Evolutionary conservation across 2,113 vertebrate genomes (phyloP).

Genomic region (Lichenostomus cassidix): DNA sequence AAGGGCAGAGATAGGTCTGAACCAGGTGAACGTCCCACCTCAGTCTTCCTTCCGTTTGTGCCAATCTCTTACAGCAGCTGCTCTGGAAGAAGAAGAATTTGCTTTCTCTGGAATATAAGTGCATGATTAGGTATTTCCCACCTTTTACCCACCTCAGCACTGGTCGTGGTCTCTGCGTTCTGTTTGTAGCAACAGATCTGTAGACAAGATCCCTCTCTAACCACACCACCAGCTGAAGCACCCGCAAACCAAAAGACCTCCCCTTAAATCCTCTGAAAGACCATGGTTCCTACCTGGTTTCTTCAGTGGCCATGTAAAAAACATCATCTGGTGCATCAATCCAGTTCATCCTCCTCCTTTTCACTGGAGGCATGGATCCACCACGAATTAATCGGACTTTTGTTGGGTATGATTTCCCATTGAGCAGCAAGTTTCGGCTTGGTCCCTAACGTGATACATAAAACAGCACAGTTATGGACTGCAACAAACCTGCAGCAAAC

Average conservation of each 20-base stretch:
- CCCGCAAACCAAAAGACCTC: neutral
- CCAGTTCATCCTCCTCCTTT: slow-evolving; percentile 92
- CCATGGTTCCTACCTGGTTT: slow-evolving; percentile 75
- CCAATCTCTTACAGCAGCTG: neutral
- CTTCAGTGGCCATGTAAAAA: slow-evolving; percentile 82
- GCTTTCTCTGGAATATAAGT: neutral
- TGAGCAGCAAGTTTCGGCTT: slow-evolving; percentile 91
- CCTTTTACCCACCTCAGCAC: neutral
- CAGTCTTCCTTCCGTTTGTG: neutral
- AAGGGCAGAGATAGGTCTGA: neutral
- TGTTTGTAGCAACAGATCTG: neutral
- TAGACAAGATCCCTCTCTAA: neutral
- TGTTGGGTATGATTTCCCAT: slow-evolving; percentile 94
- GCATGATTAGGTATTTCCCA: neutral
- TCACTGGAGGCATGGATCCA: slow-evolving; percentile 84
- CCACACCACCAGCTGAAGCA: neutral
- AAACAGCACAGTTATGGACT: slow-evolving; percentile 5
- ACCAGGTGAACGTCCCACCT: neutral
- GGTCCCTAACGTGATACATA: slow-evolving; percentile 77
- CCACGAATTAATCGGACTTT: slow-evolving; percentile 85
- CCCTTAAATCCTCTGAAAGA: neutral
- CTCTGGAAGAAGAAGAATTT: neutral
- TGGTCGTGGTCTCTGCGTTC: neutral
- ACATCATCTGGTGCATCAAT: slow-evolving; percentile 85
- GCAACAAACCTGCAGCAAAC: neutral